A percentile compares a stretch with the other conserved stretches of the same genome.
Conservation (phyloP, 2,797 vertebrate species). For the Arrhamphus sclerolepis region DNA sequence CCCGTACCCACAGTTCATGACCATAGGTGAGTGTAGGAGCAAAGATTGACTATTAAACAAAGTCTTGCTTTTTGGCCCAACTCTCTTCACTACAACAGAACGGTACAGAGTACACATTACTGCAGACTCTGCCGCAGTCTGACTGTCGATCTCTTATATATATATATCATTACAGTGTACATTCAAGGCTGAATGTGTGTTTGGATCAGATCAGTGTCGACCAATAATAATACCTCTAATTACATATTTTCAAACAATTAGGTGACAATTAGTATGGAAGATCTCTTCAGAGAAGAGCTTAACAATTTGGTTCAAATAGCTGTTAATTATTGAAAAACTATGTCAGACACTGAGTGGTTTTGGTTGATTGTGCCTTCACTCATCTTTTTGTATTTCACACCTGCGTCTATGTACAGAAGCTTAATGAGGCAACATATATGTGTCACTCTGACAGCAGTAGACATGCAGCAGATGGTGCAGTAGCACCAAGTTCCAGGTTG, state of each 20-base stretch:
- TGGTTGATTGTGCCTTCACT: constrained; percentile 17
- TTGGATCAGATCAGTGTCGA: no score
- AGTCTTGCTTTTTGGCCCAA: no score
- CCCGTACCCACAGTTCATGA: no score
- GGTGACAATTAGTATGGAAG: constrained; percentile 21
- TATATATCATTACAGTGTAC: no score
- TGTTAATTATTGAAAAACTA: constrained; percentile 43
- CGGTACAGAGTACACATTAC: no score
- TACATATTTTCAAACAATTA: constrained; percentile 13
- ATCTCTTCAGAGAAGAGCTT: constrained; percentile 23
- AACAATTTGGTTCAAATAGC: constrained; percentile 33
- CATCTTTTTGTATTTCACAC: constrained; percentile 13
- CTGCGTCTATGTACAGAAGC: constrained; percentile 6
- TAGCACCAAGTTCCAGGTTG: constrained; percentile 18
- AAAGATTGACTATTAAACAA: no score
- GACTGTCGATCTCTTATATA: no score
- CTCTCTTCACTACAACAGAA: no score
- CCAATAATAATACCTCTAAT: no score
- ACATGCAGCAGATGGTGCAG: constrained; percentile 21
- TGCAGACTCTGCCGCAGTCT: no score
- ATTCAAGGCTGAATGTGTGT: no score
- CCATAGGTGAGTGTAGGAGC: no score
- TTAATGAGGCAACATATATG: constrained; percentile 31
- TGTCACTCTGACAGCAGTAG: constrained; percentile 29
- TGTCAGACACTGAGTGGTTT: constrained; percentile 23